Percentiles rank a stretch among this genome's conserved stretches.
phyloP scores from a whole-genome alignment of 2,113 vertebrate species.

The Lethenteron reissneri region DNA sequence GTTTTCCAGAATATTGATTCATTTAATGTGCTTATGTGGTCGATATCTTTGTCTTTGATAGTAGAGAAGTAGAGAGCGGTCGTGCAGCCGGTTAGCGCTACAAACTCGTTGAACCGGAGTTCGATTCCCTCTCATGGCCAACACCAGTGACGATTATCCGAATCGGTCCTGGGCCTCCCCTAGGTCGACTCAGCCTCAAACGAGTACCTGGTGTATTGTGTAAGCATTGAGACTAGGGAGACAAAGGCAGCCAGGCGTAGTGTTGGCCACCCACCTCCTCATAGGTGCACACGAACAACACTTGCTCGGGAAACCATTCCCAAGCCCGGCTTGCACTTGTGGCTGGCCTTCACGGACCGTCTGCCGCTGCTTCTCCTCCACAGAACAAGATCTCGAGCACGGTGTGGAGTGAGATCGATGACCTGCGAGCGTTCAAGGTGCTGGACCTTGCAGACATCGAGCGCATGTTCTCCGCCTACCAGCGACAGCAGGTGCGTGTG shows the following conservation, averaged over 20 bases:
- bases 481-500: constrained; percentile 73
- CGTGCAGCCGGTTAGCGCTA: too few species aligned
- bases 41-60: background rate
- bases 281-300: too few species aligned
- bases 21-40: background rate
- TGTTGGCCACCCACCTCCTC: too few species aligned
- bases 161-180: background rate
- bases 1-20: background rate
- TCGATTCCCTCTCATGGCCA: background rate
- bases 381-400: constrained; percentile 88
- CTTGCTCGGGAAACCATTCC: background rate
- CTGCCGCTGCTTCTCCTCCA: background rate
- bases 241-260: too few species aligned
- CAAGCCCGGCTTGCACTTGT: background rate
- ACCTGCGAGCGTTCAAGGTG: constrained; percentile 62
- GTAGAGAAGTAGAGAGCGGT: too few species aligned
- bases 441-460: constrained; percentile 81
- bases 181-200: too few species aligned
- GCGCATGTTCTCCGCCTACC: constrained; percentile 91
- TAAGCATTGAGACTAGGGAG: too few species aligned
- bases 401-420: constrained; percentile 70
- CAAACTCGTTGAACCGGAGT: too few species aligned
- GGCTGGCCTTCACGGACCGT: background rate
- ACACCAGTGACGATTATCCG: background rate
- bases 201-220: too few species aligned